phyloP scores from a whole-genome alignment of 2,797 vertebrate genomes.

The Acestrorhynchus altus region DNA sequence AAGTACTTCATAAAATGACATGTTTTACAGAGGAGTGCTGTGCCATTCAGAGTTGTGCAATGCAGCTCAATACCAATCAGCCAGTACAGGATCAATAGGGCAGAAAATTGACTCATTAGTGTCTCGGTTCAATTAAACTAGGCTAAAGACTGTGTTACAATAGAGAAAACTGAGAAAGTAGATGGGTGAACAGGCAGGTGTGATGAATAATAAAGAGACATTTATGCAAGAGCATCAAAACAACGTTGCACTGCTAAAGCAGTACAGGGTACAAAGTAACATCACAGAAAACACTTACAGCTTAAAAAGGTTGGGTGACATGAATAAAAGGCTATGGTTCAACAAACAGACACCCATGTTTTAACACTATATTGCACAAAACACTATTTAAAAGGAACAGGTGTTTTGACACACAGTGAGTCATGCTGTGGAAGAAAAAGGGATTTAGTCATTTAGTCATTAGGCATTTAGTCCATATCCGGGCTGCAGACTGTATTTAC shows the following conservation, averaged over 20 bases:
- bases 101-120: background rate
- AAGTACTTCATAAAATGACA: background rate
- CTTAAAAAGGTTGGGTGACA: too few species aligned
- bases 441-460: too few species aligned
- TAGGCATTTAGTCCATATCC: too few species aligned
- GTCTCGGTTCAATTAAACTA: background rate
- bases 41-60: background rate
- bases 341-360: too few species aligned
- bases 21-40: background rate
- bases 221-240: slow-evolving; percentile 10
- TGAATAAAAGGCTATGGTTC: too few species aligned
- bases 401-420: too few species aligned
- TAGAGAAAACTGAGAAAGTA: slow-evolving; percentile 54
- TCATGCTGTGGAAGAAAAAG: too few species aligned
- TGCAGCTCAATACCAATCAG: background rate
- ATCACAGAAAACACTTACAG: too few species aligned
- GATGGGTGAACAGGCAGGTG: slow-evolving; percentile 53
- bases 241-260: background rate
- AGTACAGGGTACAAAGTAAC: background rate
- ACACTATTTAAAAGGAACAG: too few species aligned
- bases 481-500: too few species aligned
- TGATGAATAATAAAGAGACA: slow-evolving; percentile 3
- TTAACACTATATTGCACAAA: too few species aligned
- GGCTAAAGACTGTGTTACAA: background rate
- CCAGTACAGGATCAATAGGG: background rate